Percentiles rank a stretch among this genome's conserved stretches.
Conservation (phyloP, 2,888 invertebrate genomes). For the Drosophila mayaguana region DNA sequence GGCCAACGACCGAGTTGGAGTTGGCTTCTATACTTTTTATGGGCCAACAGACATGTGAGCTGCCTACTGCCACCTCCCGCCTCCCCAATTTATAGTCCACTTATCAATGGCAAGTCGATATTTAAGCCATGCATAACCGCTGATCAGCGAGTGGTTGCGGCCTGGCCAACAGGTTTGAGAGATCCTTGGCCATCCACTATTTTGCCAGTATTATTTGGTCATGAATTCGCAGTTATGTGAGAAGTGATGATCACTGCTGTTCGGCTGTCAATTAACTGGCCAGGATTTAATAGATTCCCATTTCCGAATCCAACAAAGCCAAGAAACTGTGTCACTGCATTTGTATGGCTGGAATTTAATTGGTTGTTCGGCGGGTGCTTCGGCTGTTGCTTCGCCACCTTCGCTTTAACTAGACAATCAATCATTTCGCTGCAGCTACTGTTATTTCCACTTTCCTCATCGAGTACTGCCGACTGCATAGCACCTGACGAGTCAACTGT, state of each 20-base stretch:
- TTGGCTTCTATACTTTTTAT: slow-evolving; percentile 59
- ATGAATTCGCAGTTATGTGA: slow-evolving; percentile 75
- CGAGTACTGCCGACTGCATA: neutral
- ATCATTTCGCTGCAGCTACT: slow-evolving; percentile 64
- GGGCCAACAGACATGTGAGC: slow-evolving; percentile 48
- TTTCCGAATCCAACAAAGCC: slow-evolving; percentile 31
- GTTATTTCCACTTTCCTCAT: slow-evolving; percentile 23
- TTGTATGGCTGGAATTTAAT: slow-evolving; percentile 49
- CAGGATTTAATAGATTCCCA: slow-evolving; percentile 39
- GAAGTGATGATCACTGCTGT: slow-evolving; percentile 36
- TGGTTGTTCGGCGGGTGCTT: slow-evolving; percentile 59
- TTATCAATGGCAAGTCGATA: slow-evolving; percentile 42
- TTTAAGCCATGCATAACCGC: slow-evolving; percentile 60
- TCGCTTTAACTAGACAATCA: slow-evolving; percentile 45
- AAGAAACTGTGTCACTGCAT: slow-evolving; percentile 66
- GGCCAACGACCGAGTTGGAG: slow-evolving; percentile 43
- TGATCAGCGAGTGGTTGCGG: slow-evolving; percentile 47
- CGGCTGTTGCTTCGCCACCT: neutral
- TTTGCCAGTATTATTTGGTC: slow-evolving; percentile 66
- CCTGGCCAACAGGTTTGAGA: slow-evolving; percentile 42
- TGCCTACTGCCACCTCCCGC: slow-evolving; percentile 21
- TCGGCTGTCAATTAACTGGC: slow-evolving; percentile 54
- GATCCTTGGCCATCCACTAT: slow-evolving; percentile 11
- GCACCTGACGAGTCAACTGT: slow-evolving; percentile 56
- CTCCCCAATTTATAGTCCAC: neutral